Evolutionary conservation across 2,113 vertebrate genomes (phyloP).

Genomic region (Myotis brandtii): DNA sequence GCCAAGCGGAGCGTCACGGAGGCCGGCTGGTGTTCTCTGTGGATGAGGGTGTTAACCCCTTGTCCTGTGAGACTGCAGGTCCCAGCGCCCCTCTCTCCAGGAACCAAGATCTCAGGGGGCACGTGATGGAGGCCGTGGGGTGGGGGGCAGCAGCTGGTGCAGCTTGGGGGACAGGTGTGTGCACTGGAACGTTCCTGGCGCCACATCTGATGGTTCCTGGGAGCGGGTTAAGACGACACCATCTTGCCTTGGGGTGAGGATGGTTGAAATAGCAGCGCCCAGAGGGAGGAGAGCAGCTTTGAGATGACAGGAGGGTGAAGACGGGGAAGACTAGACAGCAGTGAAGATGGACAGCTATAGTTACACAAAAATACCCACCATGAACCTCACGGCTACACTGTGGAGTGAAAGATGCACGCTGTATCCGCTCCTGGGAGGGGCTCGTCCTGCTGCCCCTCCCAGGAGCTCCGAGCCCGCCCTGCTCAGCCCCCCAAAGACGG

Average conservation of each 20-base stretch:
- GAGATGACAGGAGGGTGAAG: not conserved
- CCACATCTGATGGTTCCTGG: not conserved
- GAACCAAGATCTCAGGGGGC: not conserved
- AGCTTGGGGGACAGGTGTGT: constrained; percentile 63
- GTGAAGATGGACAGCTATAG: not conserved
- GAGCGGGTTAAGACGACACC: not conserved
- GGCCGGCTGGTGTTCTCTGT: not conserved
- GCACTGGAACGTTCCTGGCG: constrained; percentile 59
- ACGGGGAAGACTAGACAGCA: not conserved
- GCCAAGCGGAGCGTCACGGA: not conserved
- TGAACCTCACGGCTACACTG: not conserved
- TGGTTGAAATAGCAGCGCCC: not conserved
- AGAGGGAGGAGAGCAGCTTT: not conserved
- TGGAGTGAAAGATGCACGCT: not conserved
- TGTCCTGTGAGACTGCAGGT: fast-evolving
- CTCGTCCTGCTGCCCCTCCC: not conserved
- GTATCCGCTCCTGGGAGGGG: too few relatives aligned
- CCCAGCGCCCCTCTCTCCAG: not conserved
- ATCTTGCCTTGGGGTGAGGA: not conserved
- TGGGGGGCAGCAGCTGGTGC: not conserved
- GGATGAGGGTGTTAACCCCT: not conserved
- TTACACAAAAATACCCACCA: not conserved
- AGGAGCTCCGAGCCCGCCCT: not conserved
- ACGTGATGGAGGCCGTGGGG: not conserved
- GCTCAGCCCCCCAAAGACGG: not conserved